Evolutionary conservation across 1,140 invertebrate genomes (phyloP), one percentile per base, ranked within the genome.

Genomic region (Drosophila nikananu): DNA sequence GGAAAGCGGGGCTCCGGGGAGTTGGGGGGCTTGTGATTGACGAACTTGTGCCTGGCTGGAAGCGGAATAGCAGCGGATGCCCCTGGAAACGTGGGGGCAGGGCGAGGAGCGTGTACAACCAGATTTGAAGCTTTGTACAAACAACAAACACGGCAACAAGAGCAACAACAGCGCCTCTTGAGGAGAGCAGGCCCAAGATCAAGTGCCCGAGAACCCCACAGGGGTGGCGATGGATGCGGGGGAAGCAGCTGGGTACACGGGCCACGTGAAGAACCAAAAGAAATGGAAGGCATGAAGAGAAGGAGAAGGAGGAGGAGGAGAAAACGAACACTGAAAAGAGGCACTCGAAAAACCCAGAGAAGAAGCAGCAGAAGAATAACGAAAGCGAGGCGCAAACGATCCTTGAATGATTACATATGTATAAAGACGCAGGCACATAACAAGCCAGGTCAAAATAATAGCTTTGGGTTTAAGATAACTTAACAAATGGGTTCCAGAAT

Each of bases 101-200:
- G n/a, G 32, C 49, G 42, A 19, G 39, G 39, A 42, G 58, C 67
- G 74, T 83, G 79, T 89, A 90, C 79, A 90, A 90, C 81, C 86
- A 86, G 86, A 90, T 90, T 90, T 90, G 74, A 90, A 90, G 86
- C 86, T 90, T 90, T 90, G 68, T 90, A 90, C 81, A 90, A 90
- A 90, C 78, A 86, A 73, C 77, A 78, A 78, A 84, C 81, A 84
- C 71, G 78, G 58, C 66, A 66, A 70, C 75, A 71, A 77, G 63
- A 80, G 52, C 70, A 70, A 75, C 60, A 74, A 61, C 81, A 62
- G 52, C 30, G 21, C 17, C 70, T 73, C 67, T 73, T 73, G 54
- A 73, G 23, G 54, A 73, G 70, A 52, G 55, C 54, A 27, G 70
- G n/a, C 54, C 68, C 74, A 86, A 84, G 86, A 90, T 89, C 86